These are phyloP conservation scores for Eidolon helvum DNA, from an alignment of 2,113 vertebrate genomes.

Conservation along the genomic window DNA sequence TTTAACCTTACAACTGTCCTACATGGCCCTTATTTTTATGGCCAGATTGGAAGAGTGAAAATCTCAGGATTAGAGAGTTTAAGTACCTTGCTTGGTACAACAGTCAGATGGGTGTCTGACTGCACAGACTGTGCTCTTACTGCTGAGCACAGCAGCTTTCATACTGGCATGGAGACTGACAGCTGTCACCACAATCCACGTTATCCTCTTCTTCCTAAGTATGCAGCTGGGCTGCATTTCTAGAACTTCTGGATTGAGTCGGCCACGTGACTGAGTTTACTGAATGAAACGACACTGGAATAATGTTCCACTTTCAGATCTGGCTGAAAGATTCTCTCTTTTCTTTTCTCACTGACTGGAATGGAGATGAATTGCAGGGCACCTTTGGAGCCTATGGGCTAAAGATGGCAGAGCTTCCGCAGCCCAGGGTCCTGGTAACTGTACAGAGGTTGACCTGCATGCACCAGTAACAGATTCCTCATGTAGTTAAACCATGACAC, in stretches of 20 bases:
- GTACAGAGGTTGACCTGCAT: neutral
- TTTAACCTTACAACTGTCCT: neutral
- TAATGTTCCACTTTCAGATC: neutral
- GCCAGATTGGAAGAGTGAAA: neutral
- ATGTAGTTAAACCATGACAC: neutral
- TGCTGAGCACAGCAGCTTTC: neutral
- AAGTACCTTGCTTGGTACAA: neutral
- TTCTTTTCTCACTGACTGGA: neutral
- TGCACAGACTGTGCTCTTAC: neutral
- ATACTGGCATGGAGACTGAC: neutral
- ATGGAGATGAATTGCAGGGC: neutral
- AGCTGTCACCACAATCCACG: rapidly evolving
- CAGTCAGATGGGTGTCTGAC: neutral
- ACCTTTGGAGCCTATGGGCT: neutral
- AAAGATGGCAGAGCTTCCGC: neutral
- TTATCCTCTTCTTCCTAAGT: rapidly evolving
- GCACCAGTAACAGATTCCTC: neutral
- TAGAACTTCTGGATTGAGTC: neutral
- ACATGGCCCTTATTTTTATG: neutral
- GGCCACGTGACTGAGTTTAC: neutral
- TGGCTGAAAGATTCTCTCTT: neutral
- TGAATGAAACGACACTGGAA: neutral
- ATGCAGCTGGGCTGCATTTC: neutral
- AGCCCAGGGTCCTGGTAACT: neutral
- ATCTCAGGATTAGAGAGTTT: neutral